Base-by-base conservation (phyloP, 2,888 invertebrate genomes). In the Nomada lathburiana region DNA sequence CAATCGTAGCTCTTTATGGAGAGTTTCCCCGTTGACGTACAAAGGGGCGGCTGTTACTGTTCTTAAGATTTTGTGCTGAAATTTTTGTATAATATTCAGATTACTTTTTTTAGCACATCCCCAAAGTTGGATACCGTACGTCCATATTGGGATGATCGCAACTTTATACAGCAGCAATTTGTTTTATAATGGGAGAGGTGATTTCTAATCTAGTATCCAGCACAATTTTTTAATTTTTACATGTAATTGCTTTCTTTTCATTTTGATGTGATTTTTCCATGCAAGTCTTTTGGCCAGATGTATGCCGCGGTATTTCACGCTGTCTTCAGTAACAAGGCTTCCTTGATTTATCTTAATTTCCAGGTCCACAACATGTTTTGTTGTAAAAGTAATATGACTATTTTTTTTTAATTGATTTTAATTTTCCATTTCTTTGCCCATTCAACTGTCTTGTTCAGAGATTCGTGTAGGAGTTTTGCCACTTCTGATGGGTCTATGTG, bases 351-450 rank as follows among this genome's bases (percentile, higher is more conserved):
- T 9, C 47, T 7, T 65, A 2, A 52, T 29, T 65, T 50, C n/a
- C 18, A 10, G 9, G 13, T 9, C 23, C 11, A 52, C 26, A 13
- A 65, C n/a, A 57, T 57, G 26, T 26, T 18, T 67, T 36, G 44
- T 42, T 42, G 55, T 55, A 16, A 36, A 55, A 9, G 13, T 18
- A 9, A 50, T 16, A 10, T 26, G 36, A 0, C 18, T 18, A 4
- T 29, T 18, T 26, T 65, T 36, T 1, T 26, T 18, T 2, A n/a
- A 13, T 65, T 50, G 23, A 65, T 26, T 16, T 26, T 57, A 13
- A 57, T 57, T 55, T 65, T 65, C 52, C 65, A 65, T 20, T 52
- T 52, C 18, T 52, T 29, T 2, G 52, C 29, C 52, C 65, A 52
- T 13, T 16, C 5, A 4, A 11, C 23, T 16, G 20, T 57, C 5